phyloP scores from a whole-genome alignment of 2,113 vertebrate species.

The Eubucco bourcierii region DNA sequence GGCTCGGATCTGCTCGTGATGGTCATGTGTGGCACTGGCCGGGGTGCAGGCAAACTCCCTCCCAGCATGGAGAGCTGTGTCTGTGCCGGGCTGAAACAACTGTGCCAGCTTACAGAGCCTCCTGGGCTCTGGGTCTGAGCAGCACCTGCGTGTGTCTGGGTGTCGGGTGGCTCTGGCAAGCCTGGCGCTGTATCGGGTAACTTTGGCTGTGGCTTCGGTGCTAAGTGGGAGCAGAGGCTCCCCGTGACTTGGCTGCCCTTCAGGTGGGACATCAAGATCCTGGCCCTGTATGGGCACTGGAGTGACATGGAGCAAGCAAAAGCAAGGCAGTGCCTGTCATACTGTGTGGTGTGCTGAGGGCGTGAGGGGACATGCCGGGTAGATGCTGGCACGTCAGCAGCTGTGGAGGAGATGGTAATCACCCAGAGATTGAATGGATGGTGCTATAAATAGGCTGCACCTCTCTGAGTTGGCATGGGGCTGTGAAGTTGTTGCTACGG shows the following conservation, averaged over 20 bases:
- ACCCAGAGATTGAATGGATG: neutral
- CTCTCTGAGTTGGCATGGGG: neutral
- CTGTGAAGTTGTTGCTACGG: neutral
- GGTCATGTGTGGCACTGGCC: slow-evolving; percentile 23
- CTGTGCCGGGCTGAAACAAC: neutral
- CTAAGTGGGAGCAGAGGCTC: neutral
- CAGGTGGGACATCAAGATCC: fast-evolving
- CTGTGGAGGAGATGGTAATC: neutral
- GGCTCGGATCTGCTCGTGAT: slow-evolving; percentile 20
- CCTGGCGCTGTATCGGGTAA: neutral
- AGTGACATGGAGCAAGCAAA: fast-evolving
- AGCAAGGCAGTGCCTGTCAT: fast-evolving
- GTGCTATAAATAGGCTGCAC: slow-evolving; percentile 18
- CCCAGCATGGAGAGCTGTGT: neutral
- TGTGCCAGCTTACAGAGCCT: neutral
- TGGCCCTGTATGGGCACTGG: fast-evolving
- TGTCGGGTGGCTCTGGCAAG: slow-evolving; percentile 8
- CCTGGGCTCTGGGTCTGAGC: fast-evolving
- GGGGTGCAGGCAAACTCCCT: neutral
- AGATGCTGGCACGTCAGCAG: neutral
- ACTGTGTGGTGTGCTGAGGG: neutral
- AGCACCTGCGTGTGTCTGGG: fast-evolving
- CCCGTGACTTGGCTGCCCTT: fast-evolving
- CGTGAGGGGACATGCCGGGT: neutral
- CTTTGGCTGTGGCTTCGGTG: neutral